Evolutionary conservation across 2,888 invertebrate species (phyloP).

Genomic region (Thymelicus lineola): DNA sequence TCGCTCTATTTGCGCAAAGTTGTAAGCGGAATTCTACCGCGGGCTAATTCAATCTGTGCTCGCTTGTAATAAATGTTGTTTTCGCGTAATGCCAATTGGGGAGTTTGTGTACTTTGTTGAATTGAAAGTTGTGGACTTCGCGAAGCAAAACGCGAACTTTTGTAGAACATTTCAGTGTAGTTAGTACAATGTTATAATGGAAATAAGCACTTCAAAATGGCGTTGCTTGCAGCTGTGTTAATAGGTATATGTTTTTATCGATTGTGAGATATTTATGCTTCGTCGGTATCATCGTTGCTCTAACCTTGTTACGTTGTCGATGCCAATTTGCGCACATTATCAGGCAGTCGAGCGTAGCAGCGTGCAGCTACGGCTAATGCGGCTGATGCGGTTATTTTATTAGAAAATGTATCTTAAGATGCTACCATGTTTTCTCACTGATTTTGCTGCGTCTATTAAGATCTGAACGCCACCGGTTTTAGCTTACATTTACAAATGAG

Average conservation of each 20-base stretch:
- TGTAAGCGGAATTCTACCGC: constrained; percentile 79
- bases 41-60: constrained; percentile 82
- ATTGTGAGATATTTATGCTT: constrained; percentile 50
- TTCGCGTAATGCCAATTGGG: constrained; percentile 80
- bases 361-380: constrained; percentile 20
- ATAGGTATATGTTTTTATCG: constrained; percentile 65
- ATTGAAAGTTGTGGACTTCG: constrained; percentile 83
- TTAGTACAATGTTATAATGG: constrained; percentile 86
- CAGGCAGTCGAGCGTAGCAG: constrained; percentile 19
- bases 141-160: constrained; percentile 86
- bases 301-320: constrained; percentile 36
- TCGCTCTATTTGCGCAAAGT: constrained; percentile 82
- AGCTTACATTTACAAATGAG: too few species aligned
- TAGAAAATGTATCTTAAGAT: neutral
- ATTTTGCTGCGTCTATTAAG: too few species aligned
- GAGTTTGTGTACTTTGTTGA: constrained; percentile 74
- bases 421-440: too few species aligned
- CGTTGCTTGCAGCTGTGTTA: constrained; percentile 79
- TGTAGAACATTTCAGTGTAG: constrained; percentile 86
- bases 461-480: too few species aligned
- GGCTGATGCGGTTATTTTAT: neutral
- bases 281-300: constrained; percentile 29
- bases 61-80: constrained; percentile 84
- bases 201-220: constrained; percentile 86
- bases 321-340: constrained; percentile 34